Conservation (phyloP, 2,888 invertebrate genomes). For the Parelbella ahira region DNA sequence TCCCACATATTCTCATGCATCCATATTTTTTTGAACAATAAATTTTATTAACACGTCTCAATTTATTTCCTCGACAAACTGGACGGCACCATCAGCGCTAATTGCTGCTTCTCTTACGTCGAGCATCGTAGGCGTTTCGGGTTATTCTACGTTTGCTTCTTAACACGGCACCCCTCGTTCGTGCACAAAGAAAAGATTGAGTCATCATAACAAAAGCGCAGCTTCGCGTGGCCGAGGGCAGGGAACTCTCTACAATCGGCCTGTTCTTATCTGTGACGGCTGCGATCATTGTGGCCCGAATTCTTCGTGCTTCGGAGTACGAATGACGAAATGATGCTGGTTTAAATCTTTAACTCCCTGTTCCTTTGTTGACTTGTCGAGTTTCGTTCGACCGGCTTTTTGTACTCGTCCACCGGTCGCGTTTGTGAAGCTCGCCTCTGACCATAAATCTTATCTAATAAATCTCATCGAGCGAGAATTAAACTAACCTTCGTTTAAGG, state of each 20-base stretch:
- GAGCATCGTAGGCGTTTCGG: conserved; percentile 50
- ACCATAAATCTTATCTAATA: conserved; percentile 69
- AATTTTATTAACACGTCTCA: conserved; percentile 74
- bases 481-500: conserved; percentile 46
- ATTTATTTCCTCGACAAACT: conserved; percentile 56
- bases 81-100: conserved; percentile 64
- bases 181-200: conserved; percentile 74
- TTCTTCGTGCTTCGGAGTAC: conserved; percentile 61
- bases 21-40: conserved; percentile 60
- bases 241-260: conserved; percentile 67
- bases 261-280: conserved; percentile 74
- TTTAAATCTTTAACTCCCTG: conserved; percentile 67
- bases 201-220: conserved; percentile 78
- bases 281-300: conserved; percentile 69
- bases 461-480: conserved; percentile 57
- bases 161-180: conserved; percentile 49
- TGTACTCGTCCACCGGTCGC: conserved; percentile 59
- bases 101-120: conserved; percentile 72
- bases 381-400: conserved; percentile 65
- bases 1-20: conserved; percentile 59
- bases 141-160: conserved; percentile 43
- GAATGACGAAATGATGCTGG: conserved; percentile 61
- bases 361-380: conserved; percentile 73
- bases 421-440: conserved; percentile 62
- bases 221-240: conserved; percentile 55